Base-by-base conservation (phyloP, 23 tunicate species). In the Trididemnum nubilum region DNA sequence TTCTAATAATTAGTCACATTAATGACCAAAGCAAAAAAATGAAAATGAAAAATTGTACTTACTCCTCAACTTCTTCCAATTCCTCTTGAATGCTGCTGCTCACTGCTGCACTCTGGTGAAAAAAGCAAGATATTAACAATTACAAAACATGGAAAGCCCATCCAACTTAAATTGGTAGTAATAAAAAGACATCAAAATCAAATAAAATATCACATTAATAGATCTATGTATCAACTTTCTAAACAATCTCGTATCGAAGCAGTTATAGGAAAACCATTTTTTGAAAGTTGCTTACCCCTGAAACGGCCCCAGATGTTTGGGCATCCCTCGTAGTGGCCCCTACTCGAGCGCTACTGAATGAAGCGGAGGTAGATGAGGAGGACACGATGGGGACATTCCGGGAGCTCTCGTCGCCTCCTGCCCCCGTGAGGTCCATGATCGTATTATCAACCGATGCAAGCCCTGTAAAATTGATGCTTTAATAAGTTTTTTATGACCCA, bases 61-160 rank as follows among this genome's bases (percentile, higher is more conserved):
- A 69, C 85, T 83, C 88, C 1, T 64, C 82, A 2, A 49, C 27
- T 28, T 90, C 85, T 51, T 44, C 89, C n/a, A 54, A 64, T 64
- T 84, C 89, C 28, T 78, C 89, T 39, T 84, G 85, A 2, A 83
- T 90, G 81, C 95, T 90, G 65, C 94, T 89, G 72, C 87, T 89
- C 37, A 90, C 95, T 2, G 95, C 95, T 24, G 85, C 89, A 64
- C 71, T 72, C 83, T 77, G 64, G 23, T 36, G 54, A 44, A 44
- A 44, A 44, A 15, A 44, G 54, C 54, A 44, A 44, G 15, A 7
- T 15, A 44, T 7, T 7, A 44, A 44, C 9, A 7, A 9, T 44
- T 44, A 44, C 54, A 15, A 44, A 7, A 7, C 15, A 44, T 44
- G 54, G 54, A 44, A 44, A 44, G 9, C 9, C 54, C 54, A 44